phyloP scores from a whole-genome alignment of 2,888 invertebrate species.

The Eupeodes luniger region DNA sequence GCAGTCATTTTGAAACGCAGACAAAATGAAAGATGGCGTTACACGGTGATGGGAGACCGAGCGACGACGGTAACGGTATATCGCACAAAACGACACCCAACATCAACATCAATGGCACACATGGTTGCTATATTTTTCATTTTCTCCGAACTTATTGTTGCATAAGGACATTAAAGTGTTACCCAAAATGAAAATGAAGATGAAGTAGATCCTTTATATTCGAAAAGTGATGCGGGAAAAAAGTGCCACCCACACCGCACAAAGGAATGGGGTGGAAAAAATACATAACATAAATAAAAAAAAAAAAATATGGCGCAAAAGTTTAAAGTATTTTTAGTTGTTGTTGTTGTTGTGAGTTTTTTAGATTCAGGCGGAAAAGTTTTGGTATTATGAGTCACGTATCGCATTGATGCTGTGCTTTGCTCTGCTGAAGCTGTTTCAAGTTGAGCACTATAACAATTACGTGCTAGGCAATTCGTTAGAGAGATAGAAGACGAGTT shows the following conservation, averaged over 20 bases:
- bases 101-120: background rate
- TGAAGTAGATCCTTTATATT: background rate
- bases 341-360: background rate
- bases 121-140: conserved; percentile 20
- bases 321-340: background rate
- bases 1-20: conserved; percentile 6
- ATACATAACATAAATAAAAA: background rate
- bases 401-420: conserved; percentile 13
- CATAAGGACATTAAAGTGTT: conserved; percentile 23
- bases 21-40: background rate
- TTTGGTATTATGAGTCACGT: conserved; percentile 25
- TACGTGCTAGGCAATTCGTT: conserved; percentile 15
- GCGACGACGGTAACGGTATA: too few species aligned
- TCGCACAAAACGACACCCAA: background rate
- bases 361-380: conserved; percentile 1
- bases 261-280: background rate
- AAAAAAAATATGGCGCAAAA: conserved; percentile 5
- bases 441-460: background rate
- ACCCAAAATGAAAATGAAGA: conserved; percentile 13
- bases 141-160: conserved; percentile 15
- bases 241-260: background rate
- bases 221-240: background rate
- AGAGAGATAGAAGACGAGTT: background rate
- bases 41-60: background rate
- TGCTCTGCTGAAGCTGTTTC: background rate